A percentile compares a stretch with the other conserved stretches of the same genome.
Evolutionary conservation across 1,140 invertebrate species (phyloP).

Genomic region (Manduca sexta): DNA sequence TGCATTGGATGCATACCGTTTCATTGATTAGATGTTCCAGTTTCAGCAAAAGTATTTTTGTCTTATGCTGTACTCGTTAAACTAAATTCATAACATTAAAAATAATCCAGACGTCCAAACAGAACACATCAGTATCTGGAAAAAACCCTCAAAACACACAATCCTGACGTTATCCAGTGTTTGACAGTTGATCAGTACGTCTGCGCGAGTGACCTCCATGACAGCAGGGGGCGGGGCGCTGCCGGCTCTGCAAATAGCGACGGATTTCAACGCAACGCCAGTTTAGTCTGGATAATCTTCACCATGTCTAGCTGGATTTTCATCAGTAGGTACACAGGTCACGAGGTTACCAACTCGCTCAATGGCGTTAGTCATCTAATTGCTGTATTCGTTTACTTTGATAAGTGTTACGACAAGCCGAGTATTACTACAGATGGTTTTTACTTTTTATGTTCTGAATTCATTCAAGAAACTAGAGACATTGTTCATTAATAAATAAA

Average conservation of each 20-base stretch:
- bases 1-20: not conserved
- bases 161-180: not conserved
- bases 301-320: constrained; percentile 5
- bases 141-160: not conserved
- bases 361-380: too few species aligned
- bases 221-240: constrained; percentile 21
- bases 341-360: not conserved
- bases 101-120: too few species aligned
- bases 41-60: too few species aligned
- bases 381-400: too few species aligned
- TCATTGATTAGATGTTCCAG: not conserved
- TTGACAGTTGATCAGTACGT: constrained; percentile 23
- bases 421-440: too few species aligned
- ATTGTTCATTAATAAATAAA: too few species aligned
- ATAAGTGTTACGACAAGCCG: too few species aligned
- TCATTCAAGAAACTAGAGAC: too few species aligned
- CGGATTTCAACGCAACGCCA: constrained; percentile 20
- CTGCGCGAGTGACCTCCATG: constrained; percentile 39
- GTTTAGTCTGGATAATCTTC: constrained; percentile 15
- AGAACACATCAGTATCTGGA: too few species aligned
- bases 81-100: too few species aligned
- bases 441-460: too few species aligned
- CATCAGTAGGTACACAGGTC: not conserved
- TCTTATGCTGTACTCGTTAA: too few species aligned
- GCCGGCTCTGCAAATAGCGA: constrained; percentile 22